Evolutionary conservation across 2,113 vertebrate genomes (phyloP).

Genomic region (Cyprinodon brontotheroides): DNA sequence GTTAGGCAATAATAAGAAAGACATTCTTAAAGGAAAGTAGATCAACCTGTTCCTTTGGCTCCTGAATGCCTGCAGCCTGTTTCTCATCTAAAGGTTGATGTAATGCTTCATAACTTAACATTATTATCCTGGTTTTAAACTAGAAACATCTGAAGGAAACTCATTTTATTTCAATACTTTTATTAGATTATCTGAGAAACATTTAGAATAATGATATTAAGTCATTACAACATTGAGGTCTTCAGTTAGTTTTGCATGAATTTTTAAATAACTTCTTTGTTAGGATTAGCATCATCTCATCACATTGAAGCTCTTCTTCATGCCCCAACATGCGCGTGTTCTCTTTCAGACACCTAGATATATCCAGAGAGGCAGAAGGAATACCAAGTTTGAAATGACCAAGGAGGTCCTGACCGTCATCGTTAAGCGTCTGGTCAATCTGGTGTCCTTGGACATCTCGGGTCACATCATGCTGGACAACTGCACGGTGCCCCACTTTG

Average conservation of each 20-base stretch:
- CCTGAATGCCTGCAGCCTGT: no score
- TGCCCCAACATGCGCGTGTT: neutral
- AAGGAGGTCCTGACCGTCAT: slow-evolving; percentile 89
- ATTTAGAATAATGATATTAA: no score
- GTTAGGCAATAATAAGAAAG: neutral
- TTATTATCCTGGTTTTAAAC: no score
- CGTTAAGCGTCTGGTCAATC: slow-evolving; percentile 87
- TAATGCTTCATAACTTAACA: no score
- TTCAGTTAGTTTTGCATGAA: no score
- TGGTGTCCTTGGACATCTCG: slow-evolving; percentile 94
- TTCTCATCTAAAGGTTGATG: no score
- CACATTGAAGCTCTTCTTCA: neutral
- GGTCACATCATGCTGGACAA: slow-evolving; percentile 96
- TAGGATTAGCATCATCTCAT: no score
- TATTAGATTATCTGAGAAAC: no score
- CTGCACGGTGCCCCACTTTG: slow-evolving; percentile 89
- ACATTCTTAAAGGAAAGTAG: neutral
- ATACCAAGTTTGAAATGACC: slow-evolving; percentile 93
- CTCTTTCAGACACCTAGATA: slow-evolving; percentile 88
- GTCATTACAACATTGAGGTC: no score
- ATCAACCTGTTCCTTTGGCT: neutral
- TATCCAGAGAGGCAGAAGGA: slow-evolving; percentile 90
- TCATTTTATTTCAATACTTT: no score
- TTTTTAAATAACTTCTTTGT: no score
- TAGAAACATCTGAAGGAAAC: no score